Percentiles rank a stretch among this genome's conserved stretches.
Evolutionary conservation across 2,797 vertebrate species (phyloP).

Genomic region (Phataginus tricuspis): DNA sequence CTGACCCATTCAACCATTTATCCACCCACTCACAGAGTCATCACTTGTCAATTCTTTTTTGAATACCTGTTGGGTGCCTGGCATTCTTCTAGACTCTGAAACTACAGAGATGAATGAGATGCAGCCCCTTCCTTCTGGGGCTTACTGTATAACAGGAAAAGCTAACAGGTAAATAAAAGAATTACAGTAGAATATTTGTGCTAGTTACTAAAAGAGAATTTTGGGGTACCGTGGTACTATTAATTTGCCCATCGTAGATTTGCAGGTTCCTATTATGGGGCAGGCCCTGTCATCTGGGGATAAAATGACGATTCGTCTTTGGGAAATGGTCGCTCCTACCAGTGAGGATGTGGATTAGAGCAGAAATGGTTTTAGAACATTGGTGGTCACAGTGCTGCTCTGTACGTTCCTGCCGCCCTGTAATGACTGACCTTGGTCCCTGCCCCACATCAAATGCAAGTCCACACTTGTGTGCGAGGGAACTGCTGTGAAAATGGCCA

Average conservation of each 20-base stretch:
- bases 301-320: neutral
- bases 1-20: no score
- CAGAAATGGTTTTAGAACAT: neutral
- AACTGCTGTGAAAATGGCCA: neutral
- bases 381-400: neutral
- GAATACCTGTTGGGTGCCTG: neutral
- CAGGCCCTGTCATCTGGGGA: neutral
- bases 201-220: neutral
- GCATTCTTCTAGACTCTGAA: neutral
- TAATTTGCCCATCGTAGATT: neutral
- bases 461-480: neutral
- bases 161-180: neutral
- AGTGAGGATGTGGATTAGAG: neutral
- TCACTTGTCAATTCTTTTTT: neutral
- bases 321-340: neutral
- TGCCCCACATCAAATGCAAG: accelerated
- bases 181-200: neutral
- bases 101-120: neutral
- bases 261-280: neutral
- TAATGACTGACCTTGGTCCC: accelerated
- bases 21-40: neutral
- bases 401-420: neutral
- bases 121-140: neutral
- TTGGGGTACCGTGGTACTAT: neutral
- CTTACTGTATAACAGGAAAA: neutral